Evolutionary conservation across 2,888 invertebrate species (phyloP).

Genomic region (Synergus japonicus): DNA sequence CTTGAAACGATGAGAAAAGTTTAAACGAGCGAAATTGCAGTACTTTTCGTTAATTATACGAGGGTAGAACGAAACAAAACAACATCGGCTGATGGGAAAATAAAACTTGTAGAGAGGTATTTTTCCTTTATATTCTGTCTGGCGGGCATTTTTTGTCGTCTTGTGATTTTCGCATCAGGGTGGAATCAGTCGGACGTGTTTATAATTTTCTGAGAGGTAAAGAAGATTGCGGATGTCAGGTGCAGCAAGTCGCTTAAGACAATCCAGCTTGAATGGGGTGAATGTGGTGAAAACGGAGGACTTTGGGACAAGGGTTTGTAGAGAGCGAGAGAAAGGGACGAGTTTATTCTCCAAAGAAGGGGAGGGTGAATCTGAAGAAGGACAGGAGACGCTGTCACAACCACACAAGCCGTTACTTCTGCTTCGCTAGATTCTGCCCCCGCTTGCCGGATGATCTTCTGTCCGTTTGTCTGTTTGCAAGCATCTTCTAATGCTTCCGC

Average conservation of each 20-base stretch:
- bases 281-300: constrained; percentile 71
- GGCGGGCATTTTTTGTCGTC: neutral
- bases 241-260: constrained; percentile 69
- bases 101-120: constrained; percentile 28
- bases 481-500: constrained; percentile 67
- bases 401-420: constrained; percentile 71
- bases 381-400: constrained; percentile 64
- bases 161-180: constrained; percentile 19
- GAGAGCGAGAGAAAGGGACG: constrained; percentile 69
- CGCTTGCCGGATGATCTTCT: constrained; percentile 66
- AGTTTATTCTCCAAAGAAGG: constrained; percentile 42
- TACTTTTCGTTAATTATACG: constrained; percentile 39
- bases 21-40: constrained; percentile 34
- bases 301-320: constrained; percentile 71
- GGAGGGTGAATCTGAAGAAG: constrained; percentile 49
- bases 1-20: constrained; percentile 35
- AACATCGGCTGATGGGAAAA: constrained; percentile 18
- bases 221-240: constrained; percentile 75
- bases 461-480: constrained; percentile 65
- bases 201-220: constrained; percentile 71
- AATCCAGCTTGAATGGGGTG: constrained; percentile 62
- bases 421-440: constrained; percentile 66
- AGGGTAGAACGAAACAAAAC: constrained; percentile 37
- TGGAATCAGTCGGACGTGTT: constrained; percentile 61
- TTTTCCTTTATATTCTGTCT: constrained; percentile 27